Conservation (phyloP, 2,113 vertebrate species). For the Blennius ocellaris region DNA sequence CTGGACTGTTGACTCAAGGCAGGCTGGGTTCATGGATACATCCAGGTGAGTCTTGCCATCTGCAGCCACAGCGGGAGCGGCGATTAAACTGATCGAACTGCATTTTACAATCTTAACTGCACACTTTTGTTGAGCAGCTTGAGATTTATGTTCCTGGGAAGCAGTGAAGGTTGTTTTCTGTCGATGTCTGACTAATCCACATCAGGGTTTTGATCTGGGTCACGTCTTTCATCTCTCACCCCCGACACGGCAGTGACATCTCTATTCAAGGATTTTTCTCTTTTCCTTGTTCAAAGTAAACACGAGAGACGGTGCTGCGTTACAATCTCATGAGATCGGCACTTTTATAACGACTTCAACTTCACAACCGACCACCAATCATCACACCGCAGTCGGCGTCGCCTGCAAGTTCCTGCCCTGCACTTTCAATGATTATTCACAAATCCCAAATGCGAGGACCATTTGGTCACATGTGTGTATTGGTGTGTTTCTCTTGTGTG, state of each 20-base stretch:
- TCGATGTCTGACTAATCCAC: too few species aligned
- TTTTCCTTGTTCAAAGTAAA: neutral
- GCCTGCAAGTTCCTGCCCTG: too few species aligned
- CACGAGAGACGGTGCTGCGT: neutral
- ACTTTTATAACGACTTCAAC: neutral
- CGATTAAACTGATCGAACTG: neutral
- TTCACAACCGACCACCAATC: neutral
- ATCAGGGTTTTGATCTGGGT: neutral
- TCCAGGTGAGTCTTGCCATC: neutral
- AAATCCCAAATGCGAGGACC: too few species aligned
- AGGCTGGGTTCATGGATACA: too few species aligned
- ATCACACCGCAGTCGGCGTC: neutral
- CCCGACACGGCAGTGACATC: neutral
- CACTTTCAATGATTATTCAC: too few species aligned
- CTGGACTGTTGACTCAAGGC: neutral
- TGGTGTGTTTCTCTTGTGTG: too few species aligned
- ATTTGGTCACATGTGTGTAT: too few species aligned
- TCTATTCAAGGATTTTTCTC: neutral
- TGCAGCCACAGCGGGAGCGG: conserved; percentile 1
- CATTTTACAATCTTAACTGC: neutral
- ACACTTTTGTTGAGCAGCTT: neutral
- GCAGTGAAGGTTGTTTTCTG: neutral
- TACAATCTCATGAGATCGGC: neutral
- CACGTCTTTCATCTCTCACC: neutral
- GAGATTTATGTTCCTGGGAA: neutral